Evolutionary conservation across 2,797 vertebrate species (phyloP), one percentile per base, ranked within the genome.

Genomic region (Alfaro cultratus): DNA sequence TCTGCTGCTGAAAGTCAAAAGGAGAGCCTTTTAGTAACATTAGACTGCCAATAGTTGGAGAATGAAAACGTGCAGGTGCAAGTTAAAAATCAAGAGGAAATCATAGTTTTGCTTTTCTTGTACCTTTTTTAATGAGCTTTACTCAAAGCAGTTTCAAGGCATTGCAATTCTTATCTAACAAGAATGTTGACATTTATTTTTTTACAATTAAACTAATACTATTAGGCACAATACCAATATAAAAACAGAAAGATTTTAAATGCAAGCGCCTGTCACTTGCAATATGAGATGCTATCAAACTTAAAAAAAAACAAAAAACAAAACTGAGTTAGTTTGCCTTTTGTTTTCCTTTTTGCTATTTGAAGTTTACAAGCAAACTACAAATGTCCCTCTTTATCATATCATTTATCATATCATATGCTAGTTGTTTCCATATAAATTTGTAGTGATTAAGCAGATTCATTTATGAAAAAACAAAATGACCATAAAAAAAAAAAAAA

Each of bases 1-100:
- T 43, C n/a, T 31, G 39, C n/a, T 53, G 23, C 43, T 82, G 64
- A 53, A 81, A 1, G 74, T 55, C 36, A 53, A 55, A 55, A 41
- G 2, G 18, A 62, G 67, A 34, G 16, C 34, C 39, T 18, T 34
- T 16, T 34, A 47, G 60, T 36, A 45, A 23, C 29, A 73, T 23
- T 34, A 2, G 21, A 57, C 57, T 62, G 15, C 29, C 34, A 2
- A 18, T 6, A 16, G 1, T 31, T 62, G 57, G 13, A 18, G 13
- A 57, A 34, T 62, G 5, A 62, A 2, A 62, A 7, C 13, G 2
- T 60, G 13, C 5, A 34, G 12, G 29, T 62, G 13, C 1, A 16
- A 62, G 29, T 16, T 62, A 34, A 34, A 62, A 62, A 34, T 16
- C 29, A 34, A 34, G 57, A 62, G 13, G 13, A 16, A 3, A 16